phyloP scores from a whole-genome alignment of 2,797 vertebrate genomes.

The Synaphobranchus kaupii region DNA sequence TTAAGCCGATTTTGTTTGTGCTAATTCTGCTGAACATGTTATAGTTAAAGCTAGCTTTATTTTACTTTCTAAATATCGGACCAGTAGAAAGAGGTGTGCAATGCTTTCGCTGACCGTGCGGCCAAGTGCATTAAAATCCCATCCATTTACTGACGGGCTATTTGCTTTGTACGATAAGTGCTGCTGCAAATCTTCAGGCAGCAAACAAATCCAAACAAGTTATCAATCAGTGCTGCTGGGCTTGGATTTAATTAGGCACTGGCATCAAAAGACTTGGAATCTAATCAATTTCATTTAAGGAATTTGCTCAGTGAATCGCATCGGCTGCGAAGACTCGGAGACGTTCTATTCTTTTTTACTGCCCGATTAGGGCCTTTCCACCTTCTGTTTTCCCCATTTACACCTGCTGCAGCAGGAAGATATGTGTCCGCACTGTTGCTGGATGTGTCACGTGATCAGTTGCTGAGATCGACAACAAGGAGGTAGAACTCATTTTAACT shows the following conservation, averaged over 20 bases:
- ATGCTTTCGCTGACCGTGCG: not conserved
- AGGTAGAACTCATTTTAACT: not conserved
- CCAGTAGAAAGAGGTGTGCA: not conserved
- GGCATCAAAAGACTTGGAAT: conserved; percentile 45
- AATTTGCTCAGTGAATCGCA: conserved; percentile 32
- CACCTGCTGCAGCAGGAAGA: not conserved
- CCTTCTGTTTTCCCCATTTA: not conserved
- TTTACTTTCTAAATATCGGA: not conserved
- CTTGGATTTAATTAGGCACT: conserved; percentile 51
- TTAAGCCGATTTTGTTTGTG: not conserved
- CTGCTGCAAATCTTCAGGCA: conserved; percentile 23
- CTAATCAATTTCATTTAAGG: conserved; percentile 43
- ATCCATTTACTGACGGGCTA: conserved; percentile 31
- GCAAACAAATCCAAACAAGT: conserved; percentile 34
- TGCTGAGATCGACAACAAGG: not conserved
- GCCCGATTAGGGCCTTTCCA: not conserved
- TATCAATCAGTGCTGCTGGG: conserved; percentile 47
- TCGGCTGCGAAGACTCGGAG: not conserved
- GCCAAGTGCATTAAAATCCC: conserved; percentile 32
- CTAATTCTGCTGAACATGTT: not conserved
- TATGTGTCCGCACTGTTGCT: not conserved
- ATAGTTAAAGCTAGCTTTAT: not conserved
- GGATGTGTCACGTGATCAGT: conserved; percentile 21
- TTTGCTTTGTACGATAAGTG: conserved; percentile 7
- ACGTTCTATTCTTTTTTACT: not conserved